Evolutionary conservation across 2,888 invertebrate species (phyloP).

Genomic region (Heliconius erato): DNA sequence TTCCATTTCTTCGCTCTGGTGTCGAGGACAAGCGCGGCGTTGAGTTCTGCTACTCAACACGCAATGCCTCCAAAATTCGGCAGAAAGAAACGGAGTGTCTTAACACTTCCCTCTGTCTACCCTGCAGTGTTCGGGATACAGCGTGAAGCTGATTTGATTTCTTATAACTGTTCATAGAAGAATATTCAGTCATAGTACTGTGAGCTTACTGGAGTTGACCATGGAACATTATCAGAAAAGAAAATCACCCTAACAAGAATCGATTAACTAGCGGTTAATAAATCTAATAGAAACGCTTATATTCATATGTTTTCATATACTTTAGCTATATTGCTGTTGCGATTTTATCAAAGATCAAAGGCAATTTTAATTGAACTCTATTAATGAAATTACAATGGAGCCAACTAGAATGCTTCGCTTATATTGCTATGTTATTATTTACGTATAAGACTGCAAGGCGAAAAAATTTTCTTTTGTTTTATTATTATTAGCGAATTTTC

Average conservation of each 20-base stretch:
- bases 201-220: background rate
- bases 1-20: too few species aligned
- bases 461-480: background rate
- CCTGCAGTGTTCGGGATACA: too few species aligned
- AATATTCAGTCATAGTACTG: background rate
- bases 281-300: background rate
- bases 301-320: background rate
- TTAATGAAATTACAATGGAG: constrained; percentile 10
- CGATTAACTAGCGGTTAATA: background rate
- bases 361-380: constrained; percentile 11
- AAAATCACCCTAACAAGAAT: background rate
- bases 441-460: background rate
- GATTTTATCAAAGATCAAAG: constrained; percentile 6
- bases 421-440: background rate
- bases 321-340: constrained; percentile 7
- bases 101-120: too few species aligned
- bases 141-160: too few species aligned
- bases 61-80: too few species aligned
- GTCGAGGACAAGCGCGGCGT: too few species aligned
- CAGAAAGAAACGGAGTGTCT: too few species aligned
- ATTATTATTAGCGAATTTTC: background rate
- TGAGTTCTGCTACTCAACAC: too few species aligned
- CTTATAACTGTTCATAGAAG: too few species aligned
- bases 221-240: constrained; percentile 3
- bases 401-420: background rate